Conservation (phyloP, 2,797 vertebrate species). For the Poeciliopsis turneri region DNA sequence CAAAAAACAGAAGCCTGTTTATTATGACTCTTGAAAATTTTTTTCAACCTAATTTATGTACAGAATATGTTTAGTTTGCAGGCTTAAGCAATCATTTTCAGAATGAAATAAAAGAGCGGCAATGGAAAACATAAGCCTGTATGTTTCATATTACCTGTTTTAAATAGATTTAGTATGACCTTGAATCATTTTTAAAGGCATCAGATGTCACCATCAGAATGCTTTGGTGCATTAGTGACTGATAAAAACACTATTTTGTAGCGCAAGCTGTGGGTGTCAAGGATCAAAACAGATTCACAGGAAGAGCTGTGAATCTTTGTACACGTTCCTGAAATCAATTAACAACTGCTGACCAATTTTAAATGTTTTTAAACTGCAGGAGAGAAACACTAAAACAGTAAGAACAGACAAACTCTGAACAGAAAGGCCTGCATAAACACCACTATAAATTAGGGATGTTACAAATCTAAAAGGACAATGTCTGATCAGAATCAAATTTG, state of each 20-base stretch:
- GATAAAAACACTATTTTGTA: neutral
- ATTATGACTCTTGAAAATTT: neutral
- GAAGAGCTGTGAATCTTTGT: neutral
- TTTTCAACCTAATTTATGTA: neutral
- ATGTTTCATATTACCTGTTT: neutral
- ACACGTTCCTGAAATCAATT: neutral
- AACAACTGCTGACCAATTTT: neutral
- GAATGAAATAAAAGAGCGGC: neutral
- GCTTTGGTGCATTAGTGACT: neutral
- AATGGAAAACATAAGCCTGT: neutral
- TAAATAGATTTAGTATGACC: neutral
- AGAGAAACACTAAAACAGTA: neutral
- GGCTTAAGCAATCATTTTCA: neutral
- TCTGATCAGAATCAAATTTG: neutral
- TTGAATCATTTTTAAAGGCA: neutral
- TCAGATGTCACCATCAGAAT: neutral
- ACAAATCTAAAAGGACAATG: neutral
- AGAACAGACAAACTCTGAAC: neutral
- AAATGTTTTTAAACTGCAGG: neutral
- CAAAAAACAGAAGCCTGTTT: neutral
- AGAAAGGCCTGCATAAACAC: neutral
- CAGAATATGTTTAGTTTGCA: neutral
- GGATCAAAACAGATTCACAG: neutral
- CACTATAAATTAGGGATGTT: neutral
- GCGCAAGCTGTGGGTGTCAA: neutral